Conservation (phyloP, 2,888 invertebrate genomes). For the Scaptomyza caliginosa region DNA sequence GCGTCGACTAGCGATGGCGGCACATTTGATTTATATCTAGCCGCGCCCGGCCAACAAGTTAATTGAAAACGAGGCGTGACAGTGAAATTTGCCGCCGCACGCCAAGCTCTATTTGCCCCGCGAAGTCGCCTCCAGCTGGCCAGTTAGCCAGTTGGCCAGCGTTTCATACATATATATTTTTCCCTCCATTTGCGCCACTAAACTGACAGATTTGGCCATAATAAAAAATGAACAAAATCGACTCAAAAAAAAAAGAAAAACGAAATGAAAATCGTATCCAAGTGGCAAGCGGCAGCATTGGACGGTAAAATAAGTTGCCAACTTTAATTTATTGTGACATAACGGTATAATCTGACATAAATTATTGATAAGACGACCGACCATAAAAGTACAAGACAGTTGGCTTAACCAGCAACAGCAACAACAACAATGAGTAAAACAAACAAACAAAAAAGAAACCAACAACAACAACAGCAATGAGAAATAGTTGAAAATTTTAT, state of each 20-base stretch:
- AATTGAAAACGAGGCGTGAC: conserved; percentile 78
- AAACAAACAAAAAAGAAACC: conserved; percentile 19
- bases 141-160: conserved; percentile 10
- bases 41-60: conserved; percentile 64
- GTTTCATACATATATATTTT: conserved; percentile 53
- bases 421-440: conserved; percentile 13
- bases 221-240: conserved; percentile 60
- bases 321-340: conserved; percentile 83
- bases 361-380: conserved; percentile 81
- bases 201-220: conserved; percentile 80
- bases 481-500: too few species aligned
- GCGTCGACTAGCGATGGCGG: conserved; percentile 23
- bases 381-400: conserved; percentile 80
- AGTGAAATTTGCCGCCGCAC: conserved; percentile 79
- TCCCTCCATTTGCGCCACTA: conserved; percentile 75
- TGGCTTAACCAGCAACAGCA: conserved; percentile 64
- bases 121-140: conserved; percentile 5
- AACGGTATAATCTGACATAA: conserved; percentile 83
- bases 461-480: neutral
- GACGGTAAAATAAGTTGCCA: conserved; percentile 80
- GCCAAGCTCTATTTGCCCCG: conserved; percentile 33
- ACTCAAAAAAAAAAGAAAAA: conserved; percentile 26
- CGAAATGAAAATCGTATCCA: conserved; percentile 23
- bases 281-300: conserved; percentile 18
- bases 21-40: conserved; percentile 65